phyloP scores from a whole-genome alignment of 1,140 invertebrate genomes.

The Berghia stephanieae region DNA sequence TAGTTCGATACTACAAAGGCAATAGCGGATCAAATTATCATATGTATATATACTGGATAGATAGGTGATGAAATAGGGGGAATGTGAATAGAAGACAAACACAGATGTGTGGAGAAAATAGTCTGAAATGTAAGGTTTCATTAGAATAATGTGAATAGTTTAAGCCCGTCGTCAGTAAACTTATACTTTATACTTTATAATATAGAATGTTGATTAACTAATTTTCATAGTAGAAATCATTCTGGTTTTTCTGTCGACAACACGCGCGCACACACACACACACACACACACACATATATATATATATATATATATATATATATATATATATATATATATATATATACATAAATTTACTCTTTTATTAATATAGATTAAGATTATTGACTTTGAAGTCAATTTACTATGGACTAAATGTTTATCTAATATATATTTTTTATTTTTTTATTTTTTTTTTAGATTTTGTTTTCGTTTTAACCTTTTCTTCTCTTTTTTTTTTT shows the following conservation, averaged over 20 bases:
- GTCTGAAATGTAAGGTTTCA: slow-evolving; percentile 33
- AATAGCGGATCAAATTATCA: background rate
- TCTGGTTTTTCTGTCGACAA: too few relatives aligned
- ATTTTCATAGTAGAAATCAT: too few relatives aligned
- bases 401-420: too few relatives aligned
- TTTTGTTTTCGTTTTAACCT: too few relatives aligned
- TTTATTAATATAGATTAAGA: too few relatives aligned
- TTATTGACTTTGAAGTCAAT: too few relatives aligned
- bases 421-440: too few relatives aligned
- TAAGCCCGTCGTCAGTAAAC: background rate
- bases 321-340: background rate
- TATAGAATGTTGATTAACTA: background rate
- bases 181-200: background rate
- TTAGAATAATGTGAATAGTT: background rate
- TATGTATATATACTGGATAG: background rate
- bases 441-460: too few relatives aligned
- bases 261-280: background rate
- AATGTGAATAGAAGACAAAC: slow-evolving; percentile 54
- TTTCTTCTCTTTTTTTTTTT: too few relatives aligned
- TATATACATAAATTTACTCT: too few relatives aligned
- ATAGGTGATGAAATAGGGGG: background rate
- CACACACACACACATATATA: background rate
- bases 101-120: slow-evolving; percentile 54
- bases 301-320: background rate
- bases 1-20: background rate